phyloP scores from a whole-genome alignment of 2,888 invertebrate genomes.

The Pheosia gnoma region DNA sequence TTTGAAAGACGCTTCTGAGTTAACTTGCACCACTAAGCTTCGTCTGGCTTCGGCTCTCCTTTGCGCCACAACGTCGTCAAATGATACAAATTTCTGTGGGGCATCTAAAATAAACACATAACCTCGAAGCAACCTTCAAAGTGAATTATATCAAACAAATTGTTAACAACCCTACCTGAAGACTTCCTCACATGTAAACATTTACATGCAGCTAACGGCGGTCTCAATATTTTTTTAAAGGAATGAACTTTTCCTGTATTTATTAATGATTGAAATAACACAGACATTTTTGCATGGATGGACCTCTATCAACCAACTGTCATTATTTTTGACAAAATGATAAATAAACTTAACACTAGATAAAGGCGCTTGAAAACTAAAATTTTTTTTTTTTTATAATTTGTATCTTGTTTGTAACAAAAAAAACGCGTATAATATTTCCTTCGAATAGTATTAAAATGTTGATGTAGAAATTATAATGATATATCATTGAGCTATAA shows the following conservation, averaged over 20 bases:
- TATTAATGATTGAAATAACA: conserved; percentile 65
- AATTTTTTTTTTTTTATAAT: no score
- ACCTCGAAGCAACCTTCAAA: conserved; percentile 61
- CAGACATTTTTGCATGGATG: conserved; percentile 63
- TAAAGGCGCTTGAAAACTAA: no score
- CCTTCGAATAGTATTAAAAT: no score
- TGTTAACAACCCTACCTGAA: conserved; percentile 57
- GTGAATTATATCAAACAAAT: conserved; percentile 18
- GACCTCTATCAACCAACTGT: conserved; percentile 17
- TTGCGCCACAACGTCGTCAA: conserved; percentile 84
- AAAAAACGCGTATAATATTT: no score
- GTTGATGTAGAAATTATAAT: no score
- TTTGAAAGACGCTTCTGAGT: conserved; percentile 86
- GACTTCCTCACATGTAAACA: conserved; percentile 57
- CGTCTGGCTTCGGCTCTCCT: conserved; percentile 87
- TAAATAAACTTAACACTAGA: no score
- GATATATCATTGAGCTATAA: no score
- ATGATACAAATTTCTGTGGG: conserved; percentile 64
- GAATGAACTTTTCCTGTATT: conserved; percentile 60
- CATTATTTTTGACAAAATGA: no score
- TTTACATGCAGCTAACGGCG: conserved; percentile 51
- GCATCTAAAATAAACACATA: conserved; percentile 69
- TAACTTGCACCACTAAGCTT: conserved; percentile 90
- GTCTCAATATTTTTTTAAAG: conserved; percentile 55
- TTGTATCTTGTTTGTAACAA: no score